Evolutionary conservation across 1,140 invertebrate species (phyloP), one percentile per base, ranked within the genome.

Genomic region (Dinothrombium tinctorium): DNA sequence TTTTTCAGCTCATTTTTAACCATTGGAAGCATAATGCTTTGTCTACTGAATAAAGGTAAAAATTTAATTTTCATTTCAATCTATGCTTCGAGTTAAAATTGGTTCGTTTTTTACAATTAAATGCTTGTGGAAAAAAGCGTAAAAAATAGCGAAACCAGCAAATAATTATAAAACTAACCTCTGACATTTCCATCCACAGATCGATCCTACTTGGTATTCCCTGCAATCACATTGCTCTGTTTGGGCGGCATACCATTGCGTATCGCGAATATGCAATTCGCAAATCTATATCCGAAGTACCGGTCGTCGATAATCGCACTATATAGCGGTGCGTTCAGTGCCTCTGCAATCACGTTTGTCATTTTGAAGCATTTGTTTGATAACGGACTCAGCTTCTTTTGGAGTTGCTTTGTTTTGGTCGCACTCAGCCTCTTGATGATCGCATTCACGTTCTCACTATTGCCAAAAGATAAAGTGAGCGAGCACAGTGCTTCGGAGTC

Each of bases 191-290:
- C 2, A 6, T 21, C 17, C 33, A n/a, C 19, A 36, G 33, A 12
- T 21, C 33, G 33, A 21, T 36, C 50, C 2, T 45, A 41, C 28
- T 35, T 51, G 1, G 36, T 49, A 17, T 51, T 51, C 38, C 50
- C 50, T 1, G 44, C 48, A 0, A 23, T 51, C 2, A 42, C 42
- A 4, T 25, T 51, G 11, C 33, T 51, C 20, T 48, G 49, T 20
- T 21, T 50, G 3, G 49, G 49, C n/a, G 50, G 50, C 9, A 46
- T 51, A 3, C 50, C 50, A 1, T 33, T 51, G 4, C 45, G 50
- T 9, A 41, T 51, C 3, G 50, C 50, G 2, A 49, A 51, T 31
- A 51, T 51, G 49, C 47, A 51, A 40, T 43, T 51, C 8, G 47
- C 48, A 2, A 50, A 50, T 33, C 31, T 51, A 29, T 51, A 47